phyloP scores from a whole-genome alignment of 1,140 invertebrate species.

The Drosophila insularis region DNA sequence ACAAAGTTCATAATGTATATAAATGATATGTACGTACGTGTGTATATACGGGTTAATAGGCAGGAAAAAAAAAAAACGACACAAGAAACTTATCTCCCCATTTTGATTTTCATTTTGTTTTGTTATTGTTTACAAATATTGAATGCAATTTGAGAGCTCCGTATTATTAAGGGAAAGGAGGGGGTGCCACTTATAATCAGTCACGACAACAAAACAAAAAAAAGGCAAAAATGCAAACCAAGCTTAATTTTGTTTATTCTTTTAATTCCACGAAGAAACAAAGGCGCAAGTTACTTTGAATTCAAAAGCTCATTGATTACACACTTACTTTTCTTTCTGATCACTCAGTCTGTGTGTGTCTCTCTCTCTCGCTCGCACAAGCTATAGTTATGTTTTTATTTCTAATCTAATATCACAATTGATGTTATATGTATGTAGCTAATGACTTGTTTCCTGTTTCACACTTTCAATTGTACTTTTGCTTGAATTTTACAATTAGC shows the following conservation, averaged over 20 bases:
- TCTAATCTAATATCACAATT: conserved; percentile 18
- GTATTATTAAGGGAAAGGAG: too few relatives aligned
- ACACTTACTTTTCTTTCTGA: conserved; percentile 25
- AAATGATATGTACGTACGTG: background rate
- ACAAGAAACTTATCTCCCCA: background rate
- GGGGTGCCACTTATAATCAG: too few relatives aligned
- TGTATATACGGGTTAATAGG: background rate
- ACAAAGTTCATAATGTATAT: background rate
- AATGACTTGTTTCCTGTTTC: conserved; percentile 7
- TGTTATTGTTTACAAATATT: conserved; percentile 26
- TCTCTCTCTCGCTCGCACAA: too few relatives aligned
- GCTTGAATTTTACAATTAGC: conserved; percentile 55
- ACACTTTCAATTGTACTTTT: conserved; percentile 45
- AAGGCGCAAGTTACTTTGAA: too few relatives aligned
- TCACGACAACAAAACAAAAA: too few relatives aligned
- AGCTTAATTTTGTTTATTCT: too few relatives aligned
- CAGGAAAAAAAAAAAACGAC: background rate
- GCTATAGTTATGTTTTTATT: conserved; percentile 2
- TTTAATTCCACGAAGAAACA: too few relatives aligned
- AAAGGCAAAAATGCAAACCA: background rate
- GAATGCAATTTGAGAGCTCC: conserved; percentile 32
- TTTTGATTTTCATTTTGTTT: background rate
- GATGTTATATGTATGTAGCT: conserved; percentile 1
- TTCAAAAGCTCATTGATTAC: too few relatives aligned
- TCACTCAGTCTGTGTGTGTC: too few relatives aligned